A percentile compares a stretch with the other conserved stretches of the same genome.
Evolutionary conservation across 2,113 vertebrate species (phyloP).

Genomic region (Herpailurus yagouaroundi): DNA sequence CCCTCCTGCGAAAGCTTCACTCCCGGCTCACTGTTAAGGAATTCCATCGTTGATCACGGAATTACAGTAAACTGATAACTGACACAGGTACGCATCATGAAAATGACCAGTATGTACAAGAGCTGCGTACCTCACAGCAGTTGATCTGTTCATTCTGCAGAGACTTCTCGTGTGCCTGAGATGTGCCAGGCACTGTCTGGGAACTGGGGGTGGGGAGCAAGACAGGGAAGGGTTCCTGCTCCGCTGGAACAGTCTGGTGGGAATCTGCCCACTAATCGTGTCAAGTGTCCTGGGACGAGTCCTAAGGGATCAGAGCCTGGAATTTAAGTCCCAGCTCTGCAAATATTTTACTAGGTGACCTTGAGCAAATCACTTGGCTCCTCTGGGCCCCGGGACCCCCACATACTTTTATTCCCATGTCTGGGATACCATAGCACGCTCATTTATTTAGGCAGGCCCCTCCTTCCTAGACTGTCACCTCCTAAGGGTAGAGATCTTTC

Average conservation of each 20-base stretch:
- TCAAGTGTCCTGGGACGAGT: background rate
- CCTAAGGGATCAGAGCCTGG: background rate
- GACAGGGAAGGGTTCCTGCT: background rate
- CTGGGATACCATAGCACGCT: background rate
- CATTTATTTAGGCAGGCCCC: background rate
- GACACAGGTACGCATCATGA: background rate
- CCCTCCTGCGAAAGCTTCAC: no score
- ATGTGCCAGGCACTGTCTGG: background rate
- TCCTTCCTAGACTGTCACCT: background rate
- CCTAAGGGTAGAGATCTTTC: background rate
- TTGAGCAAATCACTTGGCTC: background rate
- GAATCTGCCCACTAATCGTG: background rate
- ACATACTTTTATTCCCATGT: accelerated
- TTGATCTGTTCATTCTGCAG: background rate
- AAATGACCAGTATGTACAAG: background rate
- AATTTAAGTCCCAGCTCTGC: background rate
- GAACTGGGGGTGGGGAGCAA: no score
- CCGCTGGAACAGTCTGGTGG: background rate
- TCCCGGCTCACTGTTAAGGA: background rate
- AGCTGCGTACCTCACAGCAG: background rate
- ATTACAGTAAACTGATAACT: background rate
- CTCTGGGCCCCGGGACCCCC: background rate
- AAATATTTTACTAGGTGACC: background rate
- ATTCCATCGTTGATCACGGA: background rate
- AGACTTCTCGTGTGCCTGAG: background rate